These are phyloP conservation scores for Vulpes vulpes DNA, from an alignment of 2,113 vertebrate genomes.

Conservation along the genomic window DNA sequence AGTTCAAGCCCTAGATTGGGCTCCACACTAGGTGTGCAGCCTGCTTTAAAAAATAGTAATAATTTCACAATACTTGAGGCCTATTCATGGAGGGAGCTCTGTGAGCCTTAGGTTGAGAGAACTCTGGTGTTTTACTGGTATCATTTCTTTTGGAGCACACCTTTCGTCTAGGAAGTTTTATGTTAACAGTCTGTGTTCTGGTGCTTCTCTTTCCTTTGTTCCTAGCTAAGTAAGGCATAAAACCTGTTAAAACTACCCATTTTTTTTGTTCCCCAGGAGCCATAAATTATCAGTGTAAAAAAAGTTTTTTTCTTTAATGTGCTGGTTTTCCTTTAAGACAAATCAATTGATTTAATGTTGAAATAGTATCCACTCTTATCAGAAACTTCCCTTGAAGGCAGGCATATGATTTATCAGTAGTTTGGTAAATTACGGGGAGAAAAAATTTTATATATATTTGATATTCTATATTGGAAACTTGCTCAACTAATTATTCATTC, in stretches of 20 bases:
- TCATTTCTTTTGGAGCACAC: neutral
- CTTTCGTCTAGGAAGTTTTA: neutral
- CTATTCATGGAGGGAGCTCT: neutral
- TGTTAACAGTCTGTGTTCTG: neutral
- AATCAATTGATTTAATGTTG: neutral
- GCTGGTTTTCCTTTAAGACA: conserved; percentile 29
- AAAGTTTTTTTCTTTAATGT: neutral
- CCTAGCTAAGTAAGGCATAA: neutral
- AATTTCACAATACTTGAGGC: neutral
- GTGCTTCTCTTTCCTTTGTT: neutral
- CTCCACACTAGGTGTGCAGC: too few relatives aligned
- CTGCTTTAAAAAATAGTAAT: too few relatives aligned
- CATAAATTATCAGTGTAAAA: conserved; percentile 14
- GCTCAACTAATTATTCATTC: neutral
- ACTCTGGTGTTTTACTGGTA: neutral
- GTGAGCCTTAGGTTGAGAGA: neutral
- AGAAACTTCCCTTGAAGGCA: conserved; percentile 10
- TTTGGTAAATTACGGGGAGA: conserved; percentile 28
- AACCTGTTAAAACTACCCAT: neutral
- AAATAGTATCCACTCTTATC: neutral
- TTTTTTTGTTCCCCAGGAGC: neutral
- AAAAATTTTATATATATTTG: neutral
- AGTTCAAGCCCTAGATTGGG: too few relatives aligned
- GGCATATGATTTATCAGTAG: neutral
- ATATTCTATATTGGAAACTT: neutral